phyloP scores from a whole-genome alignment of 2,113 vertebrate species.

The Lamprotornis superbus region DNA sequence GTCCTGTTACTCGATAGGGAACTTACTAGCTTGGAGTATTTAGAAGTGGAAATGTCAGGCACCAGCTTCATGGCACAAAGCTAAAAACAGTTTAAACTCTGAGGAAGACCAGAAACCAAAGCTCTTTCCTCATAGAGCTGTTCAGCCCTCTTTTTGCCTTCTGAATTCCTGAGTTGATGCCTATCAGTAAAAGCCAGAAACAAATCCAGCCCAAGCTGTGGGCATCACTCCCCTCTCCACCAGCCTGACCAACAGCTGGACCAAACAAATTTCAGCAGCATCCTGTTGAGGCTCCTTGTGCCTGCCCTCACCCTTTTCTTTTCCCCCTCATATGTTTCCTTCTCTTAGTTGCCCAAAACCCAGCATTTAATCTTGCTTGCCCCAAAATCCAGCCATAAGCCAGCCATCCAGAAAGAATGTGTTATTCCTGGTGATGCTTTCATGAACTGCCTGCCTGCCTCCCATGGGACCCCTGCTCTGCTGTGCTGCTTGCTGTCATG shows the following conservation, averaged over 20 bases:
- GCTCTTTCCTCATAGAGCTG: not conserved
- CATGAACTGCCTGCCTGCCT: not conserved
- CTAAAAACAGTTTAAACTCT: not conserved
- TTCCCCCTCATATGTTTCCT: not conserved
- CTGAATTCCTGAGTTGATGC: not conserved
- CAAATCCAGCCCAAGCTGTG: not conserved
- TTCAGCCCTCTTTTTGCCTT: not conserved
- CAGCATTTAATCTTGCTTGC: not conserved
- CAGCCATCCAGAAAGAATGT: not conserved
- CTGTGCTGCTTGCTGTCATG: fast-evolving
- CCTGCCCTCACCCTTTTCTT: not conserved
- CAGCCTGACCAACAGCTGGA: no score
- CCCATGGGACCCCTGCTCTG: not conserved
- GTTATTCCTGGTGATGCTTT: not conserved
- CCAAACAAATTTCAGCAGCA: not conserved
- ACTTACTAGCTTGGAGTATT: not conserved
- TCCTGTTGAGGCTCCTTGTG: not conserved
- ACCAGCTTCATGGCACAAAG: not conserved
- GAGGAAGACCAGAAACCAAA: not conserved
- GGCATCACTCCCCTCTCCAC: not conserved
- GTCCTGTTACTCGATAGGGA: not conserved
- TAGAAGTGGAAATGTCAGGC: not conserved
- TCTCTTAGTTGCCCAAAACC: not conserved
- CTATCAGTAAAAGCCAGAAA: not conserved
- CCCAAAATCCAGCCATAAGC: not conserved